A percentile compares a stretch with the other conserved stretches of the same genome.
Conservation (phyloP, 2,113 vertebrate genomes). For the Anhinga rufa region DNA sequence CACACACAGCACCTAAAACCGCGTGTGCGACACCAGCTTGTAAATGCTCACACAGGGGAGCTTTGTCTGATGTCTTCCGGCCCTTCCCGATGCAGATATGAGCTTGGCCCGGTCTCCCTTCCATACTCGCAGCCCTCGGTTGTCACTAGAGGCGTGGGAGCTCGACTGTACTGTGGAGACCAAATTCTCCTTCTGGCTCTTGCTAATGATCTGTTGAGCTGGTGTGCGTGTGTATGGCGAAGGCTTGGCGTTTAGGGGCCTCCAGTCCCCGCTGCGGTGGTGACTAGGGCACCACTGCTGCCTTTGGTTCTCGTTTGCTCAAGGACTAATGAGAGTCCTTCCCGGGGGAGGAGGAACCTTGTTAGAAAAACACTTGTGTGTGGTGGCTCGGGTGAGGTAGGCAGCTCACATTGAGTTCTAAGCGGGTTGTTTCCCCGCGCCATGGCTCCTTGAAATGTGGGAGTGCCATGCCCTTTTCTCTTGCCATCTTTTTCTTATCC, state of each 20-base stretch:
- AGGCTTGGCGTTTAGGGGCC: not conserved
- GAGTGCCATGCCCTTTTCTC: accelerated
- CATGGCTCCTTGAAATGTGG: not conserved
- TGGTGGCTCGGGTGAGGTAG: not conserved
- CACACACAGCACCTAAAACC: not conserved
- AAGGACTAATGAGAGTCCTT: not conserved
- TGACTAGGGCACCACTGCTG: not conserved
- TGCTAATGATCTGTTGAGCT: not conserved
- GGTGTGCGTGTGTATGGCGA: accelerated
- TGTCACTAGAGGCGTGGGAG: accelerated
- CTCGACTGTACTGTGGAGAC: not conserved
- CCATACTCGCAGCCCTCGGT: accelerated
- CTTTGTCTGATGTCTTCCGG: not conserved
- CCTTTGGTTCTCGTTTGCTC: not conserved
- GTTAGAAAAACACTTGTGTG: not conserved
- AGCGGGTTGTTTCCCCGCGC: not conserved
- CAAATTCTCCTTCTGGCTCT: not conserved
- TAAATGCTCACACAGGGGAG: accelerated
- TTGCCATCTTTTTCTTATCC: not conserved
- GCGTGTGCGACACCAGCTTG: accelerated
- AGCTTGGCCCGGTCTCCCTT: not conserved
- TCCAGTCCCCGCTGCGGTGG: not conserved
- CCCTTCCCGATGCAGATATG: not conserved
- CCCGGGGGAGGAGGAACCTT: accelerated
- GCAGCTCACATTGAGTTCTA: not conserved